phyloP scores from a whole-genome alignment of 2,113 vertebrate species.

The Micromys minutus region DNA sequence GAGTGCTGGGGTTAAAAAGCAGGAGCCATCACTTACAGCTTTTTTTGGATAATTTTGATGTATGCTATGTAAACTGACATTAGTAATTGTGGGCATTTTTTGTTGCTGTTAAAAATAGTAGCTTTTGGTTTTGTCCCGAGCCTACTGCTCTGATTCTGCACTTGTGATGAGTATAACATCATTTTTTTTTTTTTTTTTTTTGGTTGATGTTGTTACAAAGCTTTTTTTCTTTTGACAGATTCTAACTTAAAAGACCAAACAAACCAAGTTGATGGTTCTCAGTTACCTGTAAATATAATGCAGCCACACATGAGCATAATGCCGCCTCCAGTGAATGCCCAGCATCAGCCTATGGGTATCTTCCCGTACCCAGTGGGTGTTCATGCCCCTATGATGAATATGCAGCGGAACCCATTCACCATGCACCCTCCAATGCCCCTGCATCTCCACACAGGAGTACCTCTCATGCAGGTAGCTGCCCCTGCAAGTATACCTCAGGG shows the following conservation, averaged over 20 bases:
- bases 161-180: slow-evolving; percentile 19
- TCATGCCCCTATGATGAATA: slow-evolving; percentile 89
- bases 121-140: neutral
- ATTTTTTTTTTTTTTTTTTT: too few species aligned
- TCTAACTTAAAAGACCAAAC: slow-evolving; percentile 88
- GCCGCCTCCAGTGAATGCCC: slow-evolving; percentile 84
- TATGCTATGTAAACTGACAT: neutral
- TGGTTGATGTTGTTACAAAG: slow-evolving; percentile 65
- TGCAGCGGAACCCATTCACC: slow-evolving; percentile 89
- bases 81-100: neutral
- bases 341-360: slow-evolving; percentile 86
- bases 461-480: slow-evolving; percentile 92
- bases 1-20: neutral
- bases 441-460: slow-evolving; percentile 92
- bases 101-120: slow-evolving; percentile 42
- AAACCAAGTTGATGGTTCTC: slow-evolving; percentile 88
- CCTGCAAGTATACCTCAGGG: slow-evolving; percentile 90
- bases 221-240: slow-evolving; percentile 86
- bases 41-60: neutral
- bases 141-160: neutral
- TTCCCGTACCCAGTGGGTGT: slow-evolving; percentile 88
- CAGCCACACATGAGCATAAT: slow-evolving; percentile 90
- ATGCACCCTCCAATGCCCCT: slow-evolving; percentile 91
- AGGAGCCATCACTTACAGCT: neutral
- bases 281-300: slow-evolving; percentile 89